Evolutionary conservation across 2,888 invertebrate species (phyloP), one percentile per base, ranked within the genome.

Genomic region (Leptinotarsa juncta): DNA sequence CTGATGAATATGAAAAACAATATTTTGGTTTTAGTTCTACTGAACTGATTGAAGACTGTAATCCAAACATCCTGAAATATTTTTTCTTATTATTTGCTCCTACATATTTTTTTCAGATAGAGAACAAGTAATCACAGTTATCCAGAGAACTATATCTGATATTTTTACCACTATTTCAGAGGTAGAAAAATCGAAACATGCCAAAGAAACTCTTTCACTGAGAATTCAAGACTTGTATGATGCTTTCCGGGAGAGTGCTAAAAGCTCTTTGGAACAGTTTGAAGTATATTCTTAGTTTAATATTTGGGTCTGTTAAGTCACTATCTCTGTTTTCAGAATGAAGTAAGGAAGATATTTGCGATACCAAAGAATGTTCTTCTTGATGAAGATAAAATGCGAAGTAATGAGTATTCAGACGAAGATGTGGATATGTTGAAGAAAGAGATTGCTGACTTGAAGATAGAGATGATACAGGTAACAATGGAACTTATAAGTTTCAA

Each of bases 1-100:
- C 73, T 42, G 79, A 79, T 67, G 77, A 77, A 72, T 79, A 76
- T 42, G 79, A 79, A 60, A 75, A 72, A 55, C 79, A 79, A 32
- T 76, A 75, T 68, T 79, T 72, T 71, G 79, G 74, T 4, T 77
- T 79, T 51, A 76, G 77, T 69, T 70, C 77, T 48, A 76, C 74
- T 15, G 70, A 76, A 49, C 70, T 79, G 14, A 60, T 60, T 14
- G 69, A 68, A 49, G 76, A 76, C 42, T 72, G 79, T 79, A 71
- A 26, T 32, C 15, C 12, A 53, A 18, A 3, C 69, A 51, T 48
- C 16, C 42, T 48, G 0, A 55, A 66, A 42, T 15, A 62, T 62
- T 4, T 50, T n/a, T 42, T 50, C 23, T 23, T 4, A 26, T 14
- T 50, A 50, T 67, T 66, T 20, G 51, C 32, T 60, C 51, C 20